These are phyloP conservation scores for Maniola hyperantus DNA, from an alignment of 2,888 invertebrate genomes.

Conservation along the genomic window DNA sequence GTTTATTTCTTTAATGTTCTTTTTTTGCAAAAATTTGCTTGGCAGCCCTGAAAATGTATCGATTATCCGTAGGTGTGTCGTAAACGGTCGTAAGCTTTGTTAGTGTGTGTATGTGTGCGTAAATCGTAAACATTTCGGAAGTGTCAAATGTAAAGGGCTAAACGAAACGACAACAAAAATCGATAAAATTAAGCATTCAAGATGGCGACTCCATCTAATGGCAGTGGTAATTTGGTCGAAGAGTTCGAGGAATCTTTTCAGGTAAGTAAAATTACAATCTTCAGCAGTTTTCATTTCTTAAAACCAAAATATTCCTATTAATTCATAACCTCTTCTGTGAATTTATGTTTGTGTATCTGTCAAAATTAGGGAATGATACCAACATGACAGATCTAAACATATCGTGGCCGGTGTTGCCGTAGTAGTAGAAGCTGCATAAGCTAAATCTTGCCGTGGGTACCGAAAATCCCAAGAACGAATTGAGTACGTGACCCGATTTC, in stretches of 20 bases:
- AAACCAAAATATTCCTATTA: slow-evolving; percentile 36
- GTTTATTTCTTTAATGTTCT: too few species aligned
- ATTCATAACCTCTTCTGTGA: slow-evolving; percentile 57
- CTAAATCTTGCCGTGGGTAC: slow-evolving; percentile 51
- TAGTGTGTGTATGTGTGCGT: slow-evolving; percentile 21
- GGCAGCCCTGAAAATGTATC: slow-evolving; percentile 41
- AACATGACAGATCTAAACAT: slow-evolving; percentile 60
- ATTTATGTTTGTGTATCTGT: slow-evolving; percentile 50
- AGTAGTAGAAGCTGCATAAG: slow-evolving; percentile 69
- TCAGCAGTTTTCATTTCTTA: slow-evolving; percentile 22
- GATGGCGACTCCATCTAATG: slow-evolving; percentile 91
- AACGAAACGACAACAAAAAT: slow-evolving; percentile 33
- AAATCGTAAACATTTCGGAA: slow-evolving; percentile 23
- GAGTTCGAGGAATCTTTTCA: slow-evolving; percentile 96
- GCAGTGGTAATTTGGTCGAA: slow-evolving; percentile 92
- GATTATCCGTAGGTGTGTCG: slow-evolving; percentile 14
- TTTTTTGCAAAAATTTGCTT: slow-evolving; percentile 16
- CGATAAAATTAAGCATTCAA: slow-evolving; percentile 37
- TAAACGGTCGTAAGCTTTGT: not conserved
- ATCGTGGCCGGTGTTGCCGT: slow-evolving; percentile 59
- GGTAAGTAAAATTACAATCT: slow-evolving; percentile 69
- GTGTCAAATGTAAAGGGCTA: slow-evolving; percentile 35
- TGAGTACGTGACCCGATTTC: slow-evolving; percentile 77
- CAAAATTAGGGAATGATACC: slow-evolving; percentile 59
- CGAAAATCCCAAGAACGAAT: slow-evolving; percentile 49